These are phyloP conservation scores for Stenodera caucasica DNA, from an alignment of 2,888 invertebrate species.

Conservation along the genomic window DNA sequence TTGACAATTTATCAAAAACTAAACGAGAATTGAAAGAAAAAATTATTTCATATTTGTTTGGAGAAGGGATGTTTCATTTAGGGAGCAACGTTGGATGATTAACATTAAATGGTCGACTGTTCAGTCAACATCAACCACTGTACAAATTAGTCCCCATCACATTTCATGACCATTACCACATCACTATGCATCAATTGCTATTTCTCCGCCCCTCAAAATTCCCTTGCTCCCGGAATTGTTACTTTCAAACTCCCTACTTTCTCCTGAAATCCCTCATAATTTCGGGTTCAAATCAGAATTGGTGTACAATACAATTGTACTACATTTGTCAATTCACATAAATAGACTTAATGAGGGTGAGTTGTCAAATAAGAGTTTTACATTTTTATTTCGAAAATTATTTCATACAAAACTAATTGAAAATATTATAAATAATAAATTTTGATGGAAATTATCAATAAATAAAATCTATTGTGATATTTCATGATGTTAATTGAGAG, in stretches of 20 bases:
- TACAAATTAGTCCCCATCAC: slow-evolving; percentile 41
- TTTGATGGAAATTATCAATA: too few species aligned
- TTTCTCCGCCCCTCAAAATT: slow-evolving; percentile 26
- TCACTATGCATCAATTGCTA: slow-evolving; percentile 41
- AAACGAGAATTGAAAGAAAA: not conserved
- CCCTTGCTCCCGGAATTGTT: slow-evolving; percentile 12
- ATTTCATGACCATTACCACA: slow-evolving; percentile 42
- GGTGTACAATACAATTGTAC: not conserved
- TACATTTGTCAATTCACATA: slow-evolving; percentile 2
- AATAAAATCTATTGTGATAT: too few species aligned
- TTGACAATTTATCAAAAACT: too few species aligned
- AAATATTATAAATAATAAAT: too few species aligned
- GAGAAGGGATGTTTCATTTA: slow-evolving; percentile 20
- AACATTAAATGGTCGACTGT: slow-evolving; percentile 34
- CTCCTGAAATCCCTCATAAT: slow-evolving; percentile 5
- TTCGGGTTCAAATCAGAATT: not conserved
- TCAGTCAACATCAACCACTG: slow-evolving; percentile 36
- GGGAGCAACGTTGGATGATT: slow-evolving; percentile 19
- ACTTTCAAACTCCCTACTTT: slow-evolving; percentile 11
- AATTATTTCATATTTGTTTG: not conserved
- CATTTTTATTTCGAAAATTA: too few species aligned
- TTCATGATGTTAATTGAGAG: too few species aligned
- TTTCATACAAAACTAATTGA: too few species aligned
- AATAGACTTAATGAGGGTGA: not conserved
- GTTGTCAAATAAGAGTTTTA: too few species aligned